Evolutionary conservation across 2,888 invertebrate species (phyloP), one percentile per base, ranked within the genome.

Genomic region (Eledone cirrhosa): DNA sequence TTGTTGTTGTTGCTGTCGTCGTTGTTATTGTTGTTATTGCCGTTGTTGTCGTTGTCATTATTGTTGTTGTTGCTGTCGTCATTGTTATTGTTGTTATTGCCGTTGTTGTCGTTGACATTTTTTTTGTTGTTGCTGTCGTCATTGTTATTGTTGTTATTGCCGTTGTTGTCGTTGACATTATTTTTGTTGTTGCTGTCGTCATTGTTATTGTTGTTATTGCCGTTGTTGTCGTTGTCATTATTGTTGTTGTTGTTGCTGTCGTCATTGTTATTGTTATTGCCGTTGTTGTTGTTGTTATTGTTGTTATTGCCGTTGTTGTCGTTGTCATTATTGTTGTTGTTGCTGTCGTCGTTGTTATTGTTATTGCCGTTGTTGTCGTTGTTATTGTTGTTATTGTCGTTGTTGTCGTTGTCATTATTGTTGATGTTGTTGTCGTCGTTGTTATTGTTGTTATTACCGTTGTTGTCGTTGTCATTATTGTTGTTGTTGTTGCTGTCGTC

Each of bases 191-290:
- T n/a, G 31, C 78, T 77, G 74, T 80, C 80, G 69, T 69, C 80
- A 79, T 78, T 67, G 31, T 78, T 77, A 59, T 78, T 77, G 48
- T 78, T 77, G 78, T 72, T 67, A 69, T 80, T 74, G 78, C 78
- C 77, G 78, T 80, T 67, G 78, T 80, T 77, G 78, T 79, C 77
- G 78, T 79, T 47, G 78, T 72, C 77, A 80, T 80, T 41, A 79
- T 80, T 67, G 78, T 79, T 67, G 69, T 72, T 47, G 75, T n/a
- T 48, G 47, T 48, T 79, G 47, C 69, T 79, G 47, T 78, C 72
- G 47, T 78, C 75, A 41, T 69, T 72, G 48, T 78, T 72, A 27
- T 78, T 79, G 69, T 78, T 79, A 41, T 22, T 27, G 27, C 16
- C 19, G 27, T 16, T 16, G 72, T 69, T n/a, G 72, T n/a, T 16